phyloP scores from a whole-genome alignment of 2,797 vertebrate genomes.

The Epinephelus awoara region DNA sequence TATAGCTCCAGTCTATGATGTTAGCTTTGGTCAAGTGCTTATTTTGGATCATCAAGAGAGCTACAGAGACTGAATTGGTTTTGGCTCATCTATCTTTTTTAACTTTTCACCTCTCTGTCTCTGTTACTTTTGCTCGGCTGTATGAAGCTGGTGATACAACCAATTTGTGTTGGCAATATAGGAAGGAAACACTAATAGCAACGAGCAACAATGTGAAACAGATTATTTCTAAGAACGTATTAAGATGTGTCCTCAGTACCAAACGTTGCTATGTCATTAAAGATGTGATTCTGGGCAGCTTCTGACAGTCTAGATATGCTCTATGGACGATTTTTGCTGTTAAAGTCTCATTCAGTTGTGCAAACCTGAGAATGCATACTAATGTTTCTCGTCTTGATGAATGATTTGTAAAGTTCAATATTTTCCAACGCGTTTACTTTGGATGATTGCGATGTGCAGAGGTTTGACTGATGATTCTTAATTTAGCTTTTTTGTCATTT shows the following conservation, averaged over 20 bases:
- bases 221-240: conserved; percentile 22
- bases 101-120: conserved; percentile 60
- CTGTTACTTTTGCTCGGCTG: conserved; percentile 38
- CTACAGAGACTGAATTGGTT: conserved; percentile 63
- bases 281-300: conserved; percentile 37
- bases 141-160: conserved; percentile 21
- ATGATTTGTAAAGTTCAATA: conserved; percentile 33
- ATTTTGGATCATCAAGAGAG: conserved; percentile 74
- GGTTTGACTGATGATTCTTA: conserved; percentile 35
- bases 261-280: conserved; percentile 29
- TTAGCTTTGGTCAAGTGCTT: conserved; percentile 83
- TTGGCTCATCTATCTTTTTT: conserved; percentile 75
- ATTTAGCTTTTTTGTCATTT: conserved; percentile 16
- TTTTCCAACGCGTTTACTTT: conserved; percentile 33
- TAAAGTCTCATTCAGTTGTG: conserved; percentile 41
- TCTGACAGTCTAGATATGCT: conserved; percentile 18
- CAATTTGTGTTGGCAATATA: conserved; percentile 45
- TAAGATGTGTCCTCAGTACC: conserved; percentile 9
- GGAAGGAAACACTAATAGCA: conserved; percentile 47
- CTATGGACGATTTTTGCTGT: not conserved
- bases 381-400: conserved; percentile 40
- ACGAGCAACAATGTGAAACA: conserved; percentile 43
- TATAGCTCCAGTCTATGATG: conserved; percentile 73
- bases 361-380: conserved; percentile 52
- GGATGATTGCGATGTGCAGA: not conserved